phyloP scores from a whole-genome alignment of 1,140 invertebrate genomes.

The Platorchestia sp. region DNA sequence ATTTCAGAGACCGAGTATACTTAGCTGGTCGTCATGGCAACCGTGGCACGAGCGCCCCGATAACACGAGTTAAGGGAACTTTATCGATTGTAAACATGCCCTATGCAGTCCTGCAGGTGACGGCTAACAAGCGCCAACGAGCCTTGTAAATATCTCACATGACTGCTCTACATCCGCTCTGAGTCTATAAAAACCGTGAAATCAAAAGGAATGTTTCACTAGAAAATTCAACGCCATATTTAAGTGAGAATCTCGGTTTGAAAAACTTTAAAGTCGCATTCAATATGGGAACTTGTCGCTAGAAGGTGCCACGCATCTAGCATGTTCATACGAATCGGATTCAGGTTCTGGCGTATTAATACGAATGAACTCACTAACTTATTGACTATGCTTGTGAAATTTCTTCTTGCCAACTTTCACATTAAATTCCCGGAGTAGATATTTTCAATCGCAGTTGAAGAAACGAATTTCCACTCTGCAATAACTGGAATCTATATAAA shows the following conservation, averaged over 20 bases:
- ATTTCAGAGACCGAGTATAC: background rate
- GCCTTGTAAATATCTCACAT: background rate
- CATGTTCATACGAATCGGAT: too few relatives aligned
- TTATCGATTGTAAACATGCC: slow-evolving; percentile 8
- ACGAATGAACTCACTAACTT: too few relatives aligned
- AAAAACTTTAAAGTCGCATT: too few relatives aligned
- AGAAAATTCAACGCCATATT: background rate
- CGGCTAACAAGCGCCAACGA: background rate
- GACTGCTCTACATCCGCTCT: background rate
- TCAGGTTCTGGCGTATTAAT: too few relatives aligned
- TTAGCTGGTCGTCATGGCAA: background rate
- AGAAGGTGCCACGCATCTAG: too few relatives aligned
- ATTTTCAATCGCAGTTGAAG: too few relatives aligned
- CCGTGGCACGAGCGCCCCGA: background rate
- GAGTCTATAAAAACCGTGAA: background rate
- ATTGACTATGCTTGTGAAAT: too few relatives aligned
- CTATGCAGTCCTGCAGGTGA: slow-evolving; percentile 5
- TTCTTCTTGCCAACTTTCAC: too few relatives aligned
- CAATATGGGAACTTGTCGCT: too few relatives aligned
- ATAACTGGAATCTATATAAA: too few relatives aligned
- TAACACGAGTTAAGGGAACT: slow-evolving; percentile 7
- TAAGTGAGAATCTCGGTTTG: background rate
- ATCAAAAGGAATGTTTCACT: background rate
- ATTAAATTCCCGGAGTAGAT: too few relatives aligned
- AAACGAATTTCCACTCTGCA: too few relatives aligned